Evolutionary conservation across 2,797 vertebrate species (phyloP), one percentile per base, ranked within the genome.

Genomic region (Muraenolepis orangiensis): DNA sequence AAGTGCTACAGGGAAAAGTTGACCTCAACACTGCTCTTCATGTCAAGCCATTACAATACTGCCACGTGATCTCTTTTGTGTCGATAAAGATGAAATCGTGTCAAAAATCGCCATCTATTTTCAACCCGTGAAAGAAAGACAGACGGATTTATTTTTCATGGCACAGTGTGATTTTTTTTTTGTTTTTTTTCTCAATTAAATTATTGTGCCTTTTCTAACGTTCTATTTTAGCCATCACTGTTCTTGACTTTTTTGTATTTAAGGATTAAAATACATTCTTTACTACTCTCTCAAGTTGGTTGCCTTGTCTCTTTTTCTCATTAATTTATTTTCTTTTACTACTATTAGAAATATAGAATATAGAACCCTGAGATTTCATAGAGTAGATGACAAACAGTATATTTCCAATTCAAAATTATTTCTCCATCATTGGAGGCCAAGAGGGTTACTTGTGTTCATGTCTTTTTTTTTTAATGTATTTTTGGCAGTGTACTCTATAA

Each of bases 161-260:
- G 90, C 91, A 92, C 90, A 91, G 87, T 88, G 89, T 89, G 82
- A 84, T 91, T 90, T 66, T 70, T 91, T 90, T 66, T 70, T 92
- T 91, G 83, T 91, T 90, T 66, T 70, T 91, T 90, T 66, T 70
- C 91, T 91, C 74, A 71, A 84, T 79, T 92, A 86, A 92, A 92
- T 93, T 90, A 90, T 91, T 89, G 93, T 94, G 93, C 93, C 93
- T 94, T 94, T 93, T 92, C 89, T 93, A 91, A 88, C 83, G 78
- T 84, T 90, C 87, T 92, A 89, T 91, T 88, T 89, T 90, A 90
- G 87, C 86, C 87, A 88, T 92, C 83, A 84, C 84, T 87, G 83
- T 86, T 90, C 79, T 88, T 76, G 81, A 87, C 78, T 84, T 88
- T 92, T 92, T 93, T 93, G 87, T 93, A 92, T 92, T 92, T 91